A percentile compares a stretch with the other conserved stretches of the same genome.
Evolutionary conservation across 2,888 invertebrate genomes (phyloP).

Genomic region (Lochmaea crataegi): DNA sequence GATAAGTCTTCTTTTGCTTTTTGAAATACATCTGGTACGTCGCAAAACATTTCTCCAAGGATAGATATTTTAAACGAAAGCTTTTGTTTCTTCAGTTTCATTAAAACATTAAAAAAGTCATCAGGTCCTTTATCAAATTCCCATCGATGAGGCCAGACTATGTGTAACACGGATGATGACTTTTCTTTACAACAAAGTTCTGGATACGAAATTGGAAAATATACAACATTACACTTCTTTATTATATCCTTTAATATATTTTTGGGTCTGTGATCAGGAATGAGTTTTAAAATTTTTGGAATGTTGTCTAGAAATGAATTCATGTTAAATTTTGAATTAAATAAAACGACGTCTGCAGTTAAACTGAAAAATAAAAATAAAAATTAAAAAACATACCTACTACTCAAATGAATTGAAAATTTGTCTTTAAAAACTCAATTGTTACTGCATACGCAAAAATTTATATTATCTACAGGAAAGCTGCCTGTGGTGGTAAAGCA

Average conservation of each 20-base stretch:
- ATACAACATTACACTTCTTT: constrained; percentile 72
- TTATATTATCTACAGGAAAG: no score
- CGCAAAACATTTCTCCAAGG: constrained; percentile 72
- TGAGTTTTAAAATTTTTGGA: constrained; percentile 71
- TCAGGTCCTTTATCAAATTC: constrained; percentile 82
- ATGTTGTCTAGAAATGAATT: constrained; percentile 75
- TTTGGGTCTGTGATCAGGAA: constrained; percentile 74
- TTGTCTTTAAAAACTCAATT: no score
- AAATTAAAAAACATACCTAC: background rate
- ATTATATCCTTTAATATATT: constrained; percentile 68
- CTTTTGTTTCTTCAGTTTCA: constrained; percentile 67
- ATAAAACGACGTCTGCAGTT: constrained; percentile 75
- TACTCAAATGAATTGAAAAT: no score
- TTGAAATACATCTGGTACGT: constrained; percentile 72
- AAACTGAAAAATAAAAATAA: constrained; percentile 64
- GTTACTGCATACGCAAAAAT: no score
- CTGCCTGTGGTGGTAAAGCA: no score
- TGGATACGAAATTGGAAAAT: constrained; percentile 63
- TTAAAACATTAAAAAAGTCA: constrained; percentile 70
- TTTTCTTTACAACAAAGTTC: constrained; percentile 42
- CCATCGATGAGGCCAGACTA: constrained; percentile 84
- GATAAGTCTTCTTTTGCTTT: constrained; percentile 66
- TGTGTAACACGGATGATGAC: constrained; percentile 63
- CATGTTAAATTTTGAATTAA: constrained; percentile 78
- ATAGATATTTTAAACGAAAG: constrained; percentile 71